Evolutionary conservation across 2,888 invertebrate species (phyloP).

Genomic region (Nomada flava): DNA sequence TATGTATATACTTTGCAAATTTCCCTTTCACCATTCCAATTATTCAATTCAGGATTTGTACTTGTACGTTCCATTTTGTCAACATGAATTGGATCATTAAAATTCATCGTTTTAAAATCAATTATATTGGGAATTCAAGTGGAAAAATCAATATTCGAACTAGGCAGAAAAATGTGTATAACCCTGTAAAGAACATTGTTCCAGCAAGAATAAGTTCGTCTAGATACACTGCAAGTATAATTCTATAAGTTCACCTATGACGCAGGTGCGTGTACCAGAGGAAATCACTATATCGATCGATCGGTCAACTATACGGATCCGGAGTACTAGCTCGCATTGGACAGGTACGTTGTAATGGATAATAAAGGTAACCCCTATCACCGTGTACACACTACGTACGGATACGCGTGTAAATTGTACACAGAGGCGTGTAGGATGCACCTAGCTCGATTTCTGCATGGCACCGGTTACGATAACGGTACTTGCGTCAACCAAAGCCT

Average conservation of each 20-base stretch:
- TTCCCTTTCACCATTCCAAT: no score
- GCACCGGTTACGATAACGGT: constrained; percentile 54
- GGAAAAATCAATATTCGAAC: no score
- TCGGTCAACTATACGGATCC: constrained; percentile 4
- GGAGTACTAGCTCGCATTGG: background rate
- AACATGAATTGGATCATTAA: no score
- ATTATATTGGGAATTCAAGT: no score
- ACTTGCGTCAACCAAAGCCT: constrained; percentile 35
- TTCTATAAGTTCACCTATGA: background rate
- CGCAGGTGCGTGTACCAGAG: background rate
- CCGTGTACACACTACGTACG: constrained; percentile 17
- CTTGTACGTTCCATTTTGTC: no score
- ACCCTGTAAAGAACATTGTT: no score
- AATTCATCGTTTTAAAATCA: no score
- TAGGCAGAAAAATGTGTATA: no score
- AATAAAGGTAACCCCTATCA: constrained; percentile 32
- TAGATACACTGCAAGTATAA: no score
- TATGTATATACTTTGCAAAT: no score
- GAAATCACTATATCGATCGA: constrained; percentile 3
- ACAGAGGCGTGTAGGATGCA: constrained; percentile 62
- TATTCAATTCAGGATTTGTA: no score
- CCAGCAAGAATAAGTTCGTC: no score
- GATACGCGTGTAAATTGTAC: constrained; percentile 49
- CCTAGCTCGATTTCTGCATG: constrained; percentile 54
- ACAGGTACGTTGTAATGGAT: constrained; percentile 23